Percentiles rank a stretch among this genome's conserved stretches.
These are phyloP conservation scores for Cosmia pyralina DNA, from an alignment of 2,888 invertebrate genomes.

Conservation along the genomic window DNA sequence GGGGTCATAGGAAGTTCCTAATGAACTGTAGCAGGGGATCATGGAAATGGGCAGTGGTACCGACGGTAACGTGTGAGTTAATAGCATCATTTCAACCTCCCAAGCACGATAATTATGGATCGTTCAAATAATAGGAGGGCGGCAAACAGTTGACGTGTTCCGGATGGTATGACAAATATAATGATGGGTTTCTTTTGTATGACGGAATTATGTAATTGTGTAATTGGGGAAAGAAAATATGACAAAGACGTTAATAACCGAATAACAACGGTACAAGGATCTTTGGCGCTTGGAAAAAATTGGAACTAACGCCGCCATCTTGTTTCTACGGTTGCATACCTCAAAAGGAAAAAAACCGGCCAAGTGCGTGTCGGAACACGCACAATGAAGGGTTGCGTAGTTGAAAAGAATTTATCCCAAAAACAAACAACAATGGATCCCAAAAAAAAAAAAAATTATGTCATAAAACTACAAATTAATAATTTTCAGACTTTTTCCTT, in stretches of 20 bases:
- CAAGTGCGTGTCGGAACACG: no score
- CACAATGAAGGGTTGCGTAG: no score
- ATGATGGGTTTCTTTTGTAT: slow-evolving; percentile 17
- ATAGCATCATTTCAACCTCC: slow-evolving; percentile 47
- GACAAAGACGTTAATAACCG: not conserved
- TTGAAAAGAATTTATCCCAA: no score
- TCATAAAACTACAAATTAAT: no score
- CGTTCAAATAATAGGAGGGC: slow-evolving; percentile 30
- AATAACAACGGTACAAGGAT: not conserved
- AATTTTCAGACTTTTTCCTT: no score
- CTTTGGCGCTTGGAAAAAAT: not conserved
- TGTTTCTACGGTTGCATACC: not conserved
- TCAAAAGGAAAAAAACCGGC: no score
- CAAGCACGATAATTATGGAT: slow-evolving; percentile 53
- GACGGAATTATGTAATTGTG: not conserved
- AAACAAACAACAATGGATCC: no score
- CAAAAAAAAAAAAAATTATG: no score
- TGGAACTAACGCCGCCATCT: not conserved
- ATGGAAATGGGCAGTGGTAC: slow-evolving; percentile 25
- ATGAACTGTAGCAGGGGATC: slow-evolving; percentile 33
- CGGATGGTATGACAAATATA: slow-evolving; percentile 36
- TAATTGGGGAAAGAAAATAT: not conserved
- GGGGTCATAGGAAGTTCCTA: slow-evolving; percentile 44
- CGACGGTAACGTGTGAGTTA: slow-evolving; percentile 49
- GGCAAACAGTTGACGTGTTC: slow-evolving; percentile 14